phyloP scores from a whole-genome alignment of 2,113 vertebrate species.

The Bos indicus region DNA sequence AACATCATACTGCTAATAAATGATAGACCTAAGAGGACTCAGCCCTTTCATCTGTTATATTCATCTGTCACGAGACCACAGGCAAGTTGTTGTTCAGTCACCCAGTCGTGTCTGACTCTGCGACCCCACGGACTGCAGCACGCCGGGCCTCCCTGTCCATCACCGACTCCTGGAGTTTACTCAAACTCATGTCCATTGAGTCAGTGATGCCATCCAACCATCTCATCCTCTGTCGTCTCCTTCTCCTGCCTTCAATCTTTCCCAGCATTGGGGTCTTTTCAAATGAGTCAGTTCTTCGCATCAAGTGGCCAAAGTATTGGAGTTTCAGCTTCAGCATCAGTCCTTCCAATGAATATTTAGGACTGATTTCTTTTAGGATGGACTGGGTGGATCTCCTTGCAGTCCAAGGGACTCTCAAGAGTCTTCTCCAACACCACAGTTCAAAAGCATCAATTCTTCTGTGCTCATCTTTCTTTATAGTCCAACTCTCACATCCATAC shows the following conservation, averaged over 20 bases:
- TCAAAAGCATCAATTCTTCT: not conserved
- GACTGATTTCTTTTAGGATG: too few species aligned
- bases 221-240: not conserved
- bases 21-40: not conserved
- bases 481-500: not conserved
- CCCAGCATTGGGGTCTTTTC: too few species aligned
- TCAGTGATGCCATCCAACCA: not conserved
- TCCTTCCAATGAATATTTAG: too few species aligned
- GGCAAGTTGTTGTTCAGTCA: not conserved
- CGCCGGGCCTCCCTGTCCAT: rapidly evolving
- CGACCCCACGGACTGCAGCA: not conserved
- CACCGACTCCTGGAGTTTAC: not conserved
- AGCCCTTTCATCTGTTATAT: not conserved
- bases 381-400: too few species aligned
- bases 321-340: too few species aligned
- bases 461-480: not conserved
- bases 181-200: not conserved
- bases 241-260: not conserved
- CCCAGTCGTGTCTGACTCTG: not conserved
- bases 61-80: not conserved
- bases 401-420: not conserved
- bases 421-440: not conserved
- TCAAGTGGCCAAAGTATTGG: too few species aligned
- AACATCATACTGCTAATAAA: not conserved
- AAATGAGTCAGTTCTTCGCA: too few species aligned